phyloP scores from a whole-genome alignment of 2,888 invertebrate genomes.

The Teleiodes luculella region DNA sequence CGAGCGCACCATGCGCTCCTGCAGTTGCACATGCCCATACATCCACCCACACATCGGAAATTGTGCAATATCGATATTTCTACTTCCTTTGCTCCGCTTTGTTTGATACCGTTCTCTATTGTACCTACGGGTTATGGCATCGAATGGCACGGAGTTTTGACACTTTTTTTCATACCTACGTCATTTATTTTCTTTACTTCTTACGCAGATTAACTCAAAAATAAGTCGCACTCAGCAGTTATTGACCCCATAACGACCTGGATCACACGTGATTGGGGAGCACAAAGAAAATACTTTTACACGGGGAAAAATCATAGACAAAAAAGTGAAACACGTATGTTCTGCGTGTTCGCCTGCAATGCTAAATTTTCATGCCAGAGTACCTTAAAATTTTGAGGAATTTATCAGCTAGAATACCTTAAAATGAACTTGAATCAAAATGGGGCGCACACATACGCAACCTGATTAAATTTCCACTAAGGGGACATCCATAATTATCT shows the following conservation, averaged over 20 bases:
- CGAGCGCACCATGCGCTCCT: conserved; percentile 45
- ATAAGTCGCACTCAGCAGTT: conserved; percentile 58
- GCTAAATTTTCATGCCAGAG: not conserved
- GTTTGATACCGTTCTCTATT: no score
- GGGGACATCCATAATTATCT: conserved; percentile 13
- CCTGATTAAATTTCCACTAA: conserved; percentile 30
- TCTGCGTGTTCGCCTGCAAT: not conserved
- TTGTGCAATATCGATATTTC: conserved; percentile 5
- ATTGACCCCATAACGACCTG: conserved; percentile 73
- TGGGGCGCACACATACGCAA: conserved; percentile 49
- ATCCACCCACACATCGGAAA: conserved; percentile 13
- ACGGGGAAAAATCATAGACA: not conserved
- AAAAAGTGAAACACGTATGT: not conserved
- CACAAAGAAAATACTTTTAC: conserved; percentile 43
- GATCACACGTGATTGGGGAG: conserved; percentile 71
- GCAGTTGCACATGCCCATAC: conserved; percentile 43
- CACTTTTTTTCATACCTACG: not conserved
- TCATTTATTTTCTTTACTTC: not conserved
- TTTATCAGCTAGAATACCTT: conserved; percentile 45
- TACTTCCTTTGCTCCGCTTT: conserved; percentile 8
- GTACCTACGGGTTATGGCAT: no score
- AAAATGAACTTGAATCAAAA: conserved; percentile 64
- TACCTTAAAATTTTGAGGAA: conserved; percentile 1
- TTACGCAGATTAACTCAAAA: conserved; percentile 27
- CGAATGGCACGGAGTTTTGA: not conserved